Conservation (phyloP, 2,888 invertebrate species). For the Matsumyia berberina region DNA sequence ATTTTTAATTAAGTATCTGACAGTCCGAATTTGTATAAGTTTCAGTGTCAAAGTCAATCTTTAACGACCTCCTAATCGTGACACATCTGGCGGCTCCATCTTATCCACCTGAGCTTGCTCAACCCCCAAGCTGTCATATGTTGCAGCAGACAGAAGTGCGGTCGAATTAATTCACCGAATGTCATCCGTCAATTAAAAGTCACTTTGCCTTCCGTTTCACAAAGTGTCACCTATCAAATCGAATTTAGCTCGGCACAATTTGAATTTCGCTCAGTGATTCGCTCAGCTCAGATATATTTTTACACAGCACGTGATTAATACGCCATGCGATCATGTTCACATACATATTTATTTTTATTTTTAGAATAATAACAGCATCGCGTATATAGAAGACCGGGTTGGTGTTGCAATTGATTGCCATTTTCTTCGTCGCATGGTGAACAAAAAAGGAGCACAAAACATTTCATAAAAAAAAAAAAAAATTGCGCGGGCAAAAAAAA, state of each 20-base stretch:
- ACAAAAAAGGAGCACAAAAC: constrained; percentile 26
- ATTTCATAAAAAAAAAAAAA: constrained; percentile 41
- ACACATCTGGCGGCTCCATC: too few relatives aligned
- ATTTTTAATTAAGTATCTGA: too few relatives aligned
- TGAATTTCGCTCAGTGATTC: constrained; percentile 23
- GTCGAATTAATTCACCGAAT: constrained; percentile 4
- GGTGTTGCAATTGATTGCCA: constrained; percentile 62
- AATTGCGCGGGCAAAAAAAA: constrained; percentile 21
- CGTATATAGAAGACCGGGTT: constrained; percentile 27
- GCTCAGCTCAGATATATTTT: background rate
- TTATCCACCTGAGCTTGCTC: too few relatives aligned
- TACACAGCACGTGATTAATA: background rate
- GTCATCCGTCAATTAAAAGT: constrained; percentile 36
- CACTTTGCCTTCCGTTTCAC: background rate
- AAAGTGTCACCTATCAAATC: constrained; percentile 30
- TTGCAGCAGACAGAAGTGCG: background rate
- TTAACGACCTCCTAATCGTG: too few relatives aligned
- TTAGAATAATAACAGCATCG: constrained; percentile 41
- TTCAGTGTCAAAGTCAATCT: too few relatives aligned
- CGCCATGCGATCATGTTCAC: constrained; percentile 20
- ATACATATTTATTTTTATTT: constrained; percentile 38
- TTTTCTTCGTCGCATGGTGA: constrained; percentile 48
- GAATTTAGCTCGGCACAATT: constrained; percentile 29
- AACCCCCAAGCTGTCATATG: too few relatives aligned
- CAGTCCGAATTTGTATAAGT: too few relatives aligned